These are phyloP conservation scores for Caenorhabditis japonica DNA, from an alignment of 2,888 invertebrate genomes.

Conservation along the genomic window DNA sequence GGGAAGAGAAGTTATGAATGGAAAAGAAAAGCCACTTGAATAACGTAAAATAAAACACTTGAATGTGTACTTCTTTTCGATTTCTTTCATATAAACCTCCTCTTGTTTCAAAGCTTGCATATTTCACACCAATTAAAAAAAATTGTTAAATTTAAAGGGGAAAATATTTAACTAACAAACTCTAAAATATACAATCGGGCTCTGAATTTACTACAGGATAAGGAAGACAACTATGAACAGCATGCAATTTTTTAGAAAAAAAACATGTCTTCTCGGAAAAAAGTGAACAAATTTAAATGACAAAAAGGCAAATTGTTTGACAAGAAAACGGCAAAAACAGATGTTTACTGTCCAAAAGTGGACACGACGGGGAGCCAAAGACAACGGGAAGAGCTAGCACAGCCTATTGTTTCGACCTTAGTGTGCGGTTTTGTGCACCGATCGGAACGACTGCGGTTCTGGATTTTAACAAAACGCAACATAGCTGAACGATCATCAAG, in stretches of 20 bases:
- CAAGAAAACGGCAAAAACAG: constrained; percentile 41
- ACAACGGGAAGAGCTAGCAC: constrained; percentile 19
- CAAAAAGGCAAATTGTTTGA: constrained; percentile 25
- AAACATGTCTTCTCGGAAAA: constrained; percentile 46
- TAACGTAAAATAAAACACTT: constrained; percentile 12
- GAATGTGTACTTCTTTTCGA: constrained; percentile 11
- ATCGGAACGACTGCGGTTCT: constrained; percentile 21
- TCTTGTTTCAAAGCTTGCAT: constrained; percentile 3
- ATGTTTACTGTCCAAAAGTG: constrained; percentile 47
- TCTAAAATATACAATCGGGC: background rate
- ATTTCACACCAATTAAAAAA: background rate
- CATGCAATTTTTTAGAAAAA: no score
- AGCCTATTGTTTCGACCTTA: constrained; percentile 37
- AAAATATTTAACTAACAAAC: background rate
- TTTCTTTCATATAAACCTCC: constrained; percentile 15
- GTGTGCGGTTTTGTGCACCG: constrained; percentile 42
- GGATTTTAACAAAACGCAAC: constrained; percentile 47
- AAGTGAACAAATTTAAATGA: constrained; percentile 41
- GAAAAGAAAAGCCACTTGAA: constrained; percentile 5
- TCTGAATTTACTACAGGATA: no score
- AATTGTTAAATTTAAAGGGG: background rate
- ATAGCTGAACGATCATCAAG: constrained; percentile 26
- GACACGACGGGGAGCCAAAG: constrained; percentile 36
- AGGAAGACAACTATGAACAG: no score
- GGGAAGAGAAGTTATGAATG: constrained; percentile 20